A percentile compares a stretch with the other conserved stretches of the same genome.
Conservation (phyloP, 37 sponge, comb jelly and placozoan species). For the Amphimedon queenslandica region DNA sequence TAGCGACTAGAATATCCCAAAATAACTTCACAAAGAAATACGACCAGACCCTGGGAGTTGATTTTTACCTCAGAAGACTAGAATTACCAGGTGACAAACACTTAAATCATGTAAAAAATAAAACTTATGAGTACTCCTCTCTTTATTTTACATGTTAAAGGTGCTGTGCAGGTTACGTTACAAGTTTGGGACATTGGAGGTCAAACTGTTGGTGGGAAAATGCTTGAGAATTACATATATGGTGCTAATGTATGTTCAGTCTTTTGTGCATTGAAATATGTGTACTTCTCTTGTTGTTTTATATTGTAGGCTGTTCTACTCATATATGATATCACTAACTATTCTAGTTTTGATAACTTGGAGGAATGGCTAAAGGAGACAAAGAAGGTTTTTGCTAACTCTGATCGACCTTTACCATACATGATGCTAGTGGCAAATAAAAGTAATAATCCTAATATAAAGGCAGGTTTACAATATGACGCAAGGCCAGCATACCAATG, state of each 20-base stretch:
- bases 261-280: not conserved
- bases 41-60: conserved; percentile 91
- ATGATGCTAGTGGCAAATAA: conserved; percentile 92
- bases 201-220: conserved; percentile 90
- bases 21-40: conserved; percentile 81
- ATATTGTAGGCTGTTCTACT: conserved; percentile 69
- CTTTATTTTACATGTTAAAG: conserved; percentile 23
- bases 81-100: conserved; percentile 59
- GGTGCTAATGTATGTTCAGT: conserved; percentile 78
- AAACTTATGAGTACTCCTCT: not conserved
- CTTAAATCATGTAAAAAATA: not conserved
- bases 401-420: conserved; percentile 39
- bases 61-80: conserved; percentile 92
- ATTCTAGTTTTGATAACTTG: conserved; percentile 89
- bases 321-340: conserved; percentile 96
- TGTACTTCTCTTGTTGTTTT: not conserved
- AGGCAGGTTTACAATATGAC: not conserved
- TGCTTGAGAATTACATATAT: conserved; percentile 92
- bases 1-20: conserved; percentile 79
- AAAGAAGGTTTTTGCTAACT: conserved; percentile 37
- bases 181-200: conserved; percentile 99
- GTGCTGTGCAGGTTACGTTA: conserved; percentile 70
- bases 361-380: conserved; percentile 87
- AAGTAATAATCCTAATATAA: conserved; percentile 31
- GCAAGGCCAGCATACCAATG: too few relatives aligned